These are phyloP conservation scores for Sphinx pinastri DNA, from an alignment of 2,888 invertebrate species.

Conservation along the genomic window DNA sequence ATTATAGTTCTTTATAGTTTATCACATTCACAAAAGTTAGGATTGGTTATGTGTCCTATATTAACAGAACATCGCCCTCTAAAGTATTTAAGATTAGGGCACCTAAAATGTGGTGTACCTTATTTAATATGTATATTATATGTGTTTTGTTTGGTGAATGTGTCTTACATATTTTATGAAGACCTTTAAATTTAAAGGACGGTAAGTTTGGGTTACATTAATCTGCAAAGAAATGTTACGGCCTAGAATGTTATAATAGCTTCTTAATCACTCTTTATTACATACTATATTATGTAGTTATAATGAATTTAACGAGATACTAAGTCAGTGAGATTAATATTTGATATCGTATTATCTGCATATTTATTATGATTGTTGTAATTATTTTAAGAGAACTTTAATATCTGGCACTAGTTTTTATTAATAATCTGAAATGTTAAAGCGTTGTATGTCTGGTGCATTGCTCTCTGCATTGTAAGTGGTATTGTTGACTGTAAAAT, in stretches of 20 bases:
- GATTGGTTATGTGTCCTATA: slow-evolving; percentile 2
- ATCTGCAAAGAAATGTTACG: slow-evolving; percentile 38
- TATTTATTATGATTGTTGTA: slow-evolving; percentile 81
- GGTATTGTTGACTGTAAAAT: slow-evolving; percentile 26
- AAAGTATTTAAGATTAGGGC: not conserved
- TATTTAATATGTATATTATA: not conserved
- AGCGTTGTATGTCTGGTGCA: slow-evolving; percentile 31
- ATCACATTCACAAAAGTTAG: not conserved
- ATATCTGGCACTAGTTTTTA: slow-evolving; percentile 73
- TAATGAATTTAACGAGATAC: slow-evolving; percentile 70
- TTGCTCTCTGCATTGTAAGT: slow-evolving; percentile 39
- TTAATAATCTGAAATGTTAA: slow-evolving; percentile 54
- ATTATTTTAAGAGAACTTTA: slow-evolving; percentile 82
- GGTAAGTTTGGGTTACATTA: slow-evolving; percentile 10
- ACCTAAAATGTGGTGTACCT: not conserved
- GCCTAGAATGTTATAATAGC: slow-evolving; percentile 62
- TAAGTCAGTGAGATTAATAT: slow-evolving; percentile 83
- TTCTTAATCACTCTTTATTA: slow-evolving; percentile 57
- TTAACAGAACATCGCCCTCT: not conserved
- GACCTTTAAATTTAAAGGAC: not conserved
- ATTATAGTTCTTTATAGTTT: no score
- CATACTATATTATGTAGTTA: slow-evolving; percentile 53
- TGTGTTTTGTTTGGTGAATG: slow-evolving; percentile 7
- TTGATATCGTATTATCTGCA: slow-evolving; percentile 69
- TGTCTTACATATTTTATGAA: not conserved